Base-by-base conservation (phyloP, 1,140 invertebrate genomes). In the Drosophila miranda region DNA sequence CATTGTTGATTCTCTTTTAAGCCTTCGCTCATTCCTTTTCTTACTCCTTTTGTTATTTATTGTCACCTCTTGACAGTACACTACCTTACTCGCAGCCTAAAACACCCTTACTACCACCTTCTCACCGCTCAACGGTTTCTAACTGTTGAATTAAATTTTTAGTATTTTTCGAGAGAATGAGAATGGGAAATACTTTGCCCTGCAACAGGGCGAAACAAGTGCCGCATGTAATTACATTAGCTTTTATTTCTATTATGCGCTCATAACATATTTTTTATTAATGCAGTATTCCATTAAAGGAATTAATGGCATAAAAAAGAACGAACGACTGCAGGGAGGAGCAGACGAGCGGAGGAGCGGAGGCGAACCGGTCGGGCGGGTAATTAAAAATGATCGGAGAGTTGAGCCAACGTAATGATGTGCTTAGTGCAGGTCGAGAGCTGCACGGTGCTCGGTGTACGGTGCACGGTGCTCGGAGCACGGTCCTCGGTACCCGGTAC, bases 201-300 rank as follows among this genome's bases (percentile, higher is more conserved):
- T 73, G 51, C 38, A 51, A 67, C 59, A 71, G 43, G 63, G 69
- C 73, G 61, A 73, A 61, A 71, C 77, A 80, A 75, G 69, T 72
- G 64, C 61, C 46, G 64, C 44, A 43, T 78, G 64, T 84, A 83
- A 83, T 83, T 83, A 83, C 75, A 83, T 83, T 84, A 75, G 75
- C 75, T 84, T 84, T 83, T 83, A 83, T 83, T 83, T 84, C 80
- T 84, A 83, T 83, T 84, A 79, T 80, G 56, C 66, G 64, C 71
- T 67, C 66, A 83, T 75, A 84, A 79, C 71, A 78, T 83, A 83
- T 82, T 71, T 83, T 80, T 80, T 80, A 79, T 80, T 75, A 75
- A 83, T 83, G 70, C 73, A 61, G 67, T 46, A 23, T 77, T 82
- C 68, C 73, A 81, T 82, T 77, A 77, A 73, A 81, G 68, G 50